Evolutionary conservation across 2,113 vertebrate species (phyloP).

Genomic region (Platichthys flesus): DNA sequence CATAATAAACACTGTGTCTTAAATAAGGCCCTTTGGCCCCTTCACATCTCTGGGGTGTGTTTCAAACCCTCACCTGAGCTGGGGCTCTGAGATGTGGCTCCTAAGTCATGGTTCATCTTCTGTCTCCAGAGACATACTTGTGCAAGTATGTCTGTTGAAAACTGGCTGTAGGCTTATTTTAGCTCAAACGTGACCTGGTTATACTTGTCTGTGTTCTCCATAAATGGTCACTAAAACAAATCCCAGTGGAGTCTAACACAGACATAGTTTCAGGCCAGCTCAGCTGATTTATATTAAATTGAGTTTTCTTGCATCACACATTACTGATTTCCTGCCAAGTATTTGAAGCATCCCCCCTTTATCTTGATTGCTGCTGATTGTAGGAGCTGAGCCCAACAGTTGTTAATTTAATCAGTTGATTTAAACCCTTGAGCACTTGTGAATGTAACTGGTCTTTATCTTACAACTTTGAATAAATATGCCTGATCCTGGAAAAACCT

Average conservation of each 20-base stretch:
- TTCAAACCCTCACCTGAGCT: slow-evolving; percentile 63
- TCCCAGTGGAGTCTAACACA: slow-evolving; percentile 6
- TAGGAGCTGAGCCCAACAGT: slow-evolving; percentile 3
- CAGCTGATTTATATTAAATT: slow-evolving; percentile 11
- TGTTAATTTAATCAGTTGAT: no score
- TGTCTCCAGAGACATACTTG: slow-evolving; percentile 66
- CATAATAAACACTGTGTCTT: slow-evolving; percentile 44
- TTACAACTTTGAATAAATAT: not conserved
- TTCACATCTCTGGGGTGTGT: slow-evolving; percentile 40
- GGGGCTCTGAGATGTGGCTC: slow-evolving; percentile 26
- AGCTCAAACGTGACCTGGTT: slow-evolving; percentile 51
- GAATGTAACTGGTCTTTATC: slow-evolving; percentile 2
- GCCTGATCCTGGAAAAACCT: no score
- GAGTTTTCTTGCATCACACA: not conserved
- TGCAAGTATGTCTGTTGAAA: slow-evolving; percentile 43
- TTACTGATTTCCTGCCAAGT: slow-evolving; percentile 8
- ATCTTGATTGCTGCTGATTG: not conserved
- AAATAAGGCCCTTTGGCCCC: slow-evolving; percentile 42
- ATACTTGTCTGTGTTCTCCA: slow-evolving; percentile 76
- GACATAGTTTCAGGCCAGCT: slow-evolving; percentile 3
- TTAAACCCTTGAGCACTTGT: not conserved
- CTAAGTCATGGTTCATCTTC: slow-evolving; percentile 54
- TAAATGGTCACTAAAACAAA: slow-evolving; percentile 85
- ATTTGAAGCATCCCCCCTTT: not conserved
- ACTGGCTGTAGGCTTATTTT: slow-evolving; percentile 68